Evolutionary conservation across 2,113 vertebrate genomes (phyloP).

Genomic region (Elanoides forficatus): DNA sequence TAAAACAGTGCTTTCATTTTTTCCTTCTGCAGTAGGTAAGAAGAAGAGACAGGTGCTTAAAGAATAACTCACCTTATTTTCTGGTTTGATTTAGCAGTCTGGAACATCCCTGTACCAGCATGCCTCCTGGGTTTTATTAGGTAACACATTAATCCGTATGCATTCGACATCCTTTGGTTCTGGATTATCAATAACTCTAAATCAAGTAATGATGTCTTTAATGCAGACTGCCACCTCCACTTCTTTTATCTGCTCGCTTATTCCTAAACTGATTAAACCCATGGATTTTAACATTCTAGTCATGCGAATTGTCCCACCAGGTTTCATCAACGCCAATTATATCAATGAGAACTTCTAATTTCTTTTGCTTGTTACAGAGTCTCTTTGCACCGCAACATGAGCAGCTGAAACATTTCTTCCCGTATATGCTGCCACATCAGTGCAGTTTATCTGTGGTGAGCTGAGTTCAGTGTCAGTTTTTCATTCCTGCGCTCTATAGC

Average conservation of each 20-base stretch:
- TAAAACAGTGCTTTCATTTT: not conserved
- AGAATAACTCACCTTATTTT: not conserved
- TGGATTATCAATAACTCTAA: slow-evolving; percentile 32
- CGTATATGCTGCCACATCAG: not conserved
- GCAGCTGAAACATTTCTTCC: not conserved
- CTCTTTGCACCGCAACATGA: not conserved
- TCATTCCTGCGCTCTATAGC: not conserved
- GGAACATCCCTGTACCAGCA: not conserved
- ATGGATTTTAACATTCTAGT: slow-evolving; percentile 17
- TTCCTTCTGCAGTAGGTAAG: not conserved
- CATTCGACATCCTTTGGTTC: slow-evolving; percentile 1
- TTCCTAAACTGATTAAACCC: not conserved
- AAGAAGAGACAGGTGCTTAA: not conserved
- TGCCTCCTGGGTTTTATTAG: slow-evolving; percentile 6
- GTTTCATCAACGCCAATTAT: not conserved
- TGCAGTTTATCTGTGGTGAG: not conserved
- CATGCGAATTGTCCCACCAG: not conserved
- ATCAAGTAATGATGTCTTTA: slow-evolving; percentile 5
- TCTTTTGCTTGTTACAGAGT: not conserved
- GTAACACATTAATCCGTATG: not conserved
- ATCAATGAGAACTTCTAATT: not conserved
- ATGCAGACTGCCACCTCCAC: not conserved
- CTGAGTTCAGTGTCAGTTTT: not conserved
- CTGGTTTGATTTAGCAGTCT: slow-evolving; percentile 16
- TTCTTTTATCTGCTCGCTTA: not conserved